Evolutionary conservation across 2,113 vertebrate genomes (phyloP), one percentile per base, ranked within the genome.

Genomic region (Brachyhypopomus occidentalis): DNA sequence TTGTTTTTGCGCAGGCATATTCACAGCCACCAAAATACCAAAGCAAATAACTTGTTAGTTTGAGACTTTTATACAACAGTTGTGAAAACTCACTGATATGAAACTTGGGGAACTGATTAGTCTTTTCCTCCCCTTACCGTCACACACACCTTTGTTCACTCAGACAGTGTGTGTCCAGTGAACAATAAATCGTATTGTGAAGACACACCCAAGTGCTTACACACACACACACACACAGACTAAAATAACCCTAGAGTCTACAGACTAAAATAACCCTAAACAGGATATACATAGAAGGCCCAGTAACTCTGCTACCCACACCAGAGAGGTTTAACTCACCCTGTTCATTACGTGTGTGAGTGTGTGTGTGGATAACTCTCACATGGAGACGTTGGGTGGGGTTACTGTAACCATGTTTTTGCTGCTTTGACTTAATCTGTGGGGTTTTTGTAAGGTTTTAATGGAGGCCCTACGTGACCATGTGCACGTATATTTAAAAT

Each of bases 251-350:
- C n/a, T n/a, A 52, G n/a, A 72, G 63, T 64, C 36, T 14, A 34
- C 17, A 17, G 27, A 59, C 66, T 4, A 41, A 86, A 84, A 79
- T 82, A 82, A 48, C 25, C 62, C 41, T 84, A 52, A 84, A 82
- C 27, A 30, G 23, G 72, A 71, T 84, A 79, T 59, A 81, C 71
- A 81, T 86, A 84, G 85, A 77, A 78, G 25, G 45, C 71, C 17
- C 23, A 22, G 23, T 74, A 81, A 62, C 38, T 48, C 55, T 67
- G 81, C 72, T 11, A 45, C 55, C 73, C 11, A 74, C 9, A 14
- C 86, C 77, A 77, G n/a, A 86, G 86, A 86, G 88, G 88, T 88
- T 91, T 90, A 87, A 79, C 84, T 84, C 56, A 41, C 73, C 79
- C 71, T 22, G 81, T 74, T 84, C 82, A 84, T 91, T 87, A 80